These are phyloP conservation scores for Sesia bembeciformis DNA, from an alignment of 2,888 invertebrate species.

Conservation along the genomic window DNA sequence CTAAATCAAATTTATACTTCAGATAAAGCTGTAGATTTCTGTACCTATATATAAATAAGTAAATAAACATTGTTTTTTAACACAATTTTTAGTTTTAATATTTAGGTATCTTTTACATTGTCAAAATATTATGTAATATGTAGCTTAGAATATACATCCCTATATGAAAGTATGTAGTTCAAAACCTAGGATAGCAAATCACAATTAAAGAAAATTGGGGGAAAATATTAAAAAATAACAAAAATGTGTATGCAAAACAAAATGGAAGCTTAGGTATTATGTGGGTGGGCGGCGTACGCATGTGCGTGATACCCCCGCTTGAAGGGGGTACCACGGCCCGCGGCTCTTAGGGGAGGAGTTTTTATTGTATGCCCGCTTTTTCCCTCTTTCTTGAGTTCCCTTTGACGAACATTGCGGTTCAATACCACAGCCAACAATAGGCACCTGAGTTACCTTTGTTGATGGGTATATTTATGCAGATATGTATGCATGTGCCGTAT, in stretches of 20 bases:
- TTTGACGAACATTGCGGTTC: slow-evolving; percentile 30
- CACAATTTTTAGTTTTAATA: no score
- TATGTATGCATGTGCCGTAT: no score
- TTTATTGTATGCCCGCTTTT: slow-evolving; percentile 9
- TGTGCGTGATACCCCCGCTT: not conserved
- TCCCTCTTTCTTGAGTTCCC: slow-evolving; percentile 33
- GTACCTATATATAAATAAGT: no score
- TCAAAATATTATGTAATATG: no score
- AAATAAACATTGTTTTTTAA: no score
- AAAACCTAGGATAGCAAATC: not conserved
- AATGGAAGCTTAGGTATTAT: not conserved
- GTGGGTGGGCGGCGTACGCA: not conserved
- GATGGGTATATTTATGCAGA: no score
- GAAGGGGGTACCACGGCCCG: not conserved
- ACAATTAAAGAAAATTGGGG: not conserved
- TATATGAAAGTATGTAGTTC: not conserved
- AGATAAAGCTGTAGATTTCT: no score
- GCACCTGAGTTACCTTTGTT: no score
- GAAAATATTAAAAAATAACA: not conserved
- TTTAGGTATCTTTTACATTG: no score
- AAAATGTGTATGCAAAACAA: not conserved
- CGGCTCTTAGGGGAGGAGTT: not conserved
- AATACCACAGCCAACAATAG: not conserved
- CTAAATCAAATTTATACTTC: no score
- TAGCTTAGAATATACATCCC: no score